Percentiles rank a stretch among this genome's conserved stretches.
Conservation (phyloP, 2,113 vertebrate genomes). For the Amblyopsis rosae region DNA sequence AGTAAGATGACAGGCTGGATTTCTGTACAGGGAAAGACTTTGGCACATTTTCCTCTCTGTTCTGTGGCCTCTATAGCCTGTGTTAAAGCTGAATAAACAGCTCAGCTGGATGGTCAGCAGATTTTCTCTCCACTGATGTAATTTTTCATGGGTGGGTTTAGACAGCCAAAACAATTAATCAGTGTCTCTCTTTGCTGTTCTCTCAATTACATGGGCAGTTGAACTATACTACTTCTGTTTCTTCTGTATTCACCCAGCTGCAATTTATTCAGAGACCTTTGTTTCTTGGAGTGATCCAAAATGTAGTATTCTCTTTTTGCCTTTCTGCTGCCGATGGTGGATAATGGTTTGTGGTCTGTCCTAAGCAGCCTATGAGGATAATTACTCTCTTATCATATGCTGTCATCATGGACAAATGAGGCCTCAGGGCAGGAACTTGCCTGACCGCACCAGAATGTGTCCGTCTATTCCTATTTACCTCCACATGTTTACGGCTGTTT, state of each 20-base stretch:
- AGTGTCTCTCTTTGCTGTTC: slow-evolving; percentile 6
- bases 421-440: slow-evolving; percentile 22
- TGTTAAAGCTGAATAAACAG: slow-evolving; percentile 74
- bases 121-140: slow-evolving; percentile 33
- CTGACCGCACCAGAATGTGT: slow-evolving; percentile 25
- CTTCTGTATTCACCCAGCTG: slow-evolving; percentile 16
- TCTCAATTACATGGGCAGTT: slow-evolving; percentile 15
- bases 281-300: neutral
- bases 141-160: slow-evolving; percentile 36
- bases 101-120: slow-evolving; percentile 34
- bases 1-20: slow-evolving; percentile 49
- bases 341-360: slow-evolving; percentile 11
- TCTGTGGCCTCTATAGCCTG: slow-evolving; percentile 58
- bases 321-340: slow-evolving; percentile 16
- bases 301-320: slow-evolving; percentile 14
- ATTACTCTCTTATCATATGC: slow-evolving; percentile 28
- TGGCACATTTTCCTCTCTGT: slow-evolving; percentile 42
- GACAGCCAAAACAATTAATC: slow-evolving; percentile 30
- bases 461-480: slow-evolving; percentile 28
- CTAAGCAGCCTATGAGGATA: slow-evolving; percentile 12
- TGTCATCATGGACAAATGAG: slow-evolving; percentile 36
- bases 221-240: neutral
- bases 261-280: neutral
- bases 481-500: slow-evolving; percentile 37
- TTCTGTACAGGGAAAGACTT: slow-evolving; percentile 39